A percentile compares a stretch with the other conserved stretches of the same genome.
phyloP scores from a whole-genome alignment of 1,140 invertebrate species.

The Sinonovacula constricta region DNA sequence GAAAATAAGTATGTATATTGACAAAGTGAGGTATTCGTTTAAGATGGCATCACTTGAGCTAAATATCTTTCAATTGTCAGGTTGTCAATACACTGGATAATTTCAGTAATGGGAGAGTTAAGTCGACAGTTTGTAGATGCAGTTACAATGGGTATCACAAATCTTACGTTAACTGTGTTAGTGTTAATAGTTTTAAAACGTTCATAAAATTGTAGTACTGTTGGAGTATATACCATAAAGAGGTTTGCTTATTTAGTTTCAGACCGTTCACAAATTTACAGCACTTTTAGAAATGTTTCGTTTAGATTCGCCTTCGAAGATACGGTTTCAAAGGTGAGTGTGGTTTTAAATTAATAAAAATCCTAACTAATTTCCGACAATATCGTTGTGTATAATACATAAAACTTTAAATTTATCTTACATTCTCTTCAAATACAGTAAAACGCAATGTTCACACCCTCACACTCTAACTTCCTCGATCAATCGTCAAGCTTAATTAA shows the following conservation, averaged over 20 bases:
- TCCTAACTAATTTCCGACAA: too few species aligned
- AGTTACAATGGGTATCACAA: background rate
- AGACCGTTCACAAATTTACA: background rate
- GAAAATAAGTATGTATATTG: slow-evolving; percentile 3
- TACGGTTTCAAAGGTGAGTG: too few species aligned
- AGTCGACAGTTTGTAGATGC: background rate
- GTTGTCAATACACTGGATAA: slow-evolving; percentile 7
- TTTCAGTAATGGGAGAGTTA: background rate
- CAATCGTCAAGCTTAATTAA: too few species aligned
- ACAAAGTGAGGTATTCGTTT: slow-evolving; percentile 15
- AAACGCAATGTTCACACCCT: too few species aligned
- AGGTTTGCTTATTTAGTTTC: slow-evolving; percentile 6
- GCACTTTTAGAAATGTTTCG: too few species aligned
- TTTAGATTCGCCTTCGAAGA: too few species aligned
- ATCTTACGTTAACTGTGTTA: background rate
- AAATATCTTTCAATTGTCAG: slow-evolving; percentile 3
- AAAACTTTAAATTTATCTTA: too few species aligned
- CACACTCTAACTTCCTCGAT: too few species aligned
- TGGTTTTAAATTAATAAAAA: too few species aligned
- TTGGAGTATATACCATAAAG: background rate
- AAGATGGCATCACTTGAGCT: slow-evolving; percentile 13
- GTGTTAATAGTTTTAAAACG: slow-evolving; percentile 7
- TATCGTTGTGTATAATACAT: too few species aligned
- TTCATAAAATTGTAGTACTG: background rate
- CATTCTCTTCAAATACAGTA: too few species aligned